Evolutionary conservation across 2,888 invertebrate genomes (phyloP), one percentile per base, ranked within the genome.

Genomic region (Tetramorium bicarinatum): DNA sequence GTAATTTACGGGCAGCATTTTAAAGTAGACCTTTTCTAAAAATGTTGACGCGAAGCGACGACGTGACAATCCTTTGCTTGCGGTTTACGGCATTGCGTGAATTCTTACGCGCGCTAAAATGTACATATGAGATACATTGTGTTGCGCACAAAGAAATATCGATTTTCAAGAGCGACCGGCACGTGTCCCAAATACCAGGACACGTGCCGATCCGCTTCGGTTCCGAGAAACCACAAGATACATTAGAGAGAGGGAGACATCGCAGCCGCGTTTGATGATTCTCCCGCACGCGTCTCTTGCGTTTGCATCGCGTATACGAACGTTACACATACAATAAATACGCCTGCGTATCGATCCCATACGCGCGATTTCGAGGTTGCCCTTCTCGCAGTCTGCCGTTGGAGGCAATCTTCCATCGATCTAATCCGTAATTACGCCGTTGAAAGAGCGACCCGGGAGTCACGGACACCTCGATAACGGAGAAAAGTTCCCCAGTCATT

Each of bases 381-480:
- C 89, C 89, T 81, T 86, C 69, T 69, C 81, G 49, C 67, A 67
- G 41, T 13, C n/a, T 72, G 69, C 85, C 21, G 83, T 85, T 83
- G 88, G 91, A 86, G 80, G 91, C 88, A 87, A 88, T 84, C 89
- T 88, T 85, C 87, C 91, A 92, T 92, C 90, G 92, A 91, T 91
- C 92, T 91, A 91, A 93, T 91, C 92, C 92, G 89, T 91, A 93
- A 93, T 93, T 93, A 93, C 93, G 87, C 90, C 87, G 86, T 88
- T 87, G 79, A 80, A 72, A 80, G 79, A 80, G 79, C 79, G 59
- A 61, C 49, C 59, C 59, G 38, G 59, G 79, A 80, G 71, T 80
- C 79, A 80, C 59, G 59, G 72, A 80, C 59, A 80, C 79, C 72
- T 80, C 79, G 79, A 80, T 72, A 80, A 72, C 79, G 59, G 59